Percentiles rank a stretch among this genome's conserved stretches.
Conservation (phyloP, 2,113 vertebrate species). For the Panthera uncia region DNA sequence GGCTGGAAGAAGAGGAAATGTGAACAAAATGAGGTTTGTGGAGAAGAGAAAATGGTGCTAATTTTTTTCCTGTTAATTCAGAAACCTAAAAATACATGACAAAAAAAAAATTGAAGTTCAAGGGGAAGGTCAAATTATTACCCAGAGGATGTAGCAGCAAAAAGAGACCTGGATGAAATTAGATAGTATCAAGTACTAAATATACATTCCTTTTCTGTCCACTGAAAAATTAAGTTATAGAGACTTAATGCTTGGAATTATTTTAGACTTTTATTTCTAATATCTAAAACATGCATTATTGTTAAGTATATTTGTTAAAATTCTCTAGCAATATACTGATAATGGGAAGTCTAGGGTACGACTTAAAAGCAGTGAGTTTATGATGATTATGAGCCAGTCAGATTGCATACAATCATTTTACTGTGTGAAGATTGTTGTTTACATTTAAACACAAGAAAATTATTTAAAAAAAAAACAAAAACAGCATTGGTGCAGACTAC, state of each 20-base stretch:
- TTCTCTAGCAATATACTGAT: background rate
- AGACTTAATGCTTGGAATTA: background rate
- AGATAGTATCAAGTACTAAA: background rate
- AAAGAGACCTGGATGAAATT: background rate
- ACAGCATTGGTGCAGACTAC: background rate
- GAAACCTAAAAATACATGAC: conserved; percentile 62
- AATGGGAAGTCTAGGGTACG: background rate
- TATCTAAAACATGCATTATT: background rate
- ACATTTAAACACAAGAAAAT: background rate
- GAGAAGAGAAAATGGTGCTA: background rate
- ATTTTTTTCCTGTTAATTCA: conserved; percentile 63
- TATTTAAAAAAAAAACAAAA: background rate
- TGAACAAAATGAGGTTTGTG: conserved; percentile 1
- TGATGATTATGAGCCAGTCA: background rate
- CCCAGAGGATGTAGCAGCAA: background rate
- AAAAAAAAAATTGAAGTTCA: conserved; percentile 17
- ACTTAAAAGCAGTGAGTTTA: background rate
- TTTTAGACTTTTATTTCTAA: background rate
- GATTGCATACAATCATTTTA: background rate
- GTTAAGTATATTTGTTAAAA: background rate
- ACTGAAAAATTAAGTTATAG: background rate
- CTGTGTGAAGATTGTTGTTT: background rate
- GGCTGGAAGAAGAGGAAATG: conserved; percentile 46
- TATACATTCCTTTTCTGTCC: background rate
- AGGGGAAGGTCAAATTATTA: conserved; percentile 55